Conservation (phyloP, 1,140 invertebrate species). For the Pseudomyrmex flavicornis region DNA sequence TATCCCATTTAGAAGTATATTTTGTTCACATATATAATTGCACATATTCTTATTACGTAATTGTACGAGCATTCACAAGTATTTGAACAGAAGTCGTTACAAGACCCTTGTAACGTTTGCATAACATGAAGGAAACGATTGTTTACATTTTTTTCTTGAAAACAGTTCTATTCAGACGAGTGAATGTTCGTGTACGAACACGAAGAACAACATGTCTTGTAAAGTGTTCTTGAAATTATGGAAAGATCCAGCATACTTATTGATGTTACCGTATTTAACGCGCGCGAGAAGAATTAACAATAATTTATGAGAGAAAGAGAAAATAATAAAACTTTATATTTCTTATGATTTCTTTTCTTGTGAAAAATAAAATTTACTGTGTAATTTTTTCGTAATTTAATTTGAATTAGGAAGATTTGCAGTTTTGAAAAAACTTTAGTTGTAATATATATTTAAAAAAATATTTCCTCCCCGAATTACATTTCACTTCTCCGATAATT, state of each 20-base stretch:
- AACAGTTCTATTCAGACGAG: neutral
- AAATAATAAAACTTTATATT: too few species aligned
- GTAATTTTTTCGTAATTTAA: too few species aligned
- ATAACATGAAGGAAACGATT: constrained; percentile 1
- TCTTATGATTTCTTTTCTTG: too few species aligned
- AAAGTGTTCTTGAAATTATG: constrained; percentile 23
- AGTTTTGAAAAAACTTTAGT: neutral
- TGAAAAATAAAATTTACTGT: too few species aligned
- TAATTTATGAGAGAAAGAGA: neutral
- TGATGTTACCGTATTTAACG: neutral
- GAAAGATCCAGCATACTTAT: neutral
- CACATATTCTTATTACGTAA: neutral
- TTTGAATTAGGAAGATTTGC: too few species aligned
- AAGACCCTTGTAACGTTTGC: neutral
- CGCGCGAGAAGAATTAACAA: neutral
- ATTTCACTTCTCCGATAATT: too few species aligned
- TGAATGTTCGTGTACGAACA: neutral
- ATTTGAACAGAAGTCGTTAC: neutral
- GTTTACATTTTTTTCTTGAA: constrained; percentile 54
- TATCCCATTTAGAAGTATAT: too few species aligned
- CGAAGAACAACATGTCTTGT: neutral
- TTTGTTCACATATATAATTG: neutral
- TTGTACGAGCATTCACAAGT: neutral
- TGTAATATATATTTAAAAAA: neutral
- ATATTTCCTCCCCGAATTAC: too few species aligned